Evolutionary conservation across 2,113 vertebrate genomes (phyloP).

Genomic region (Pachypanchax playfairii): DNA sequence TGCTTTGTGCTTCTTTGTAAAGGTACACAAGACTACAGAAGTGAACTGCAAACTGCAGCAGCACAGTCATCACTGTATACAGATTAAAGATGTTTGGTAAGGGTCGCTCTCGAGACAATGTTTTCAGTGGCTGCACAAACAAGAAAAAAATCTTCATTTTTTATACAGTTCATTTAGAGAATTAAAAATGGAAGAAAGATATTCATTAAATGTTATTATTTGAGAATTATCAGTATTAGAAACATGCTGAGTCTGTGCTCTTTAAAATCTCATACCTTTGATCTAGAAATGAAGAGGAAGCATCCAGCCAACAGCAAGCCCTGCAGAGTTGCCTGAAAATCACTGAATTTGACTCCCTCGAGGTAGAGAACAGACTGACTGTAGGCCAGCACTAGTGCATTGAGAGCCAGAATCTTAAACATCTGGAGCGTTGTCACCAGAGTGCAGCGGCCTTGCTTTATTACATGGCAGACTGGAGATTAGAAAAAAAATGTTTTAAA

Average conservation of each 20-base stretch:
- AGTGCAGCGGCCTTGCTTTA: slow-evolving; percentile 97
- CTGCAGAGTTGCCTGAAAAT: slow-evolving; percentile 95
- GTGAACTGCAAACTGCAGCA: slow-evolving; percentile 94
- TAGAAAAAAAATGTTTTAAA: slow-evolving; percentile 10
- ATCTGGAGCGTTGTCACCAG: slow-evolving; percentile 96
- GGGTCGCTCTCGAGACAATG: slow-evolving; percentile 90
- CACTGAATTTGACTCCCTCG: slow-evolving; percentile 97
- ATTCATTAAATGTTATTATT: background rate
- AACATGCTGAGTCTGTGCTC: background rate
- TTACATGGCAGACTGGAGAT: slow-evolving; percentile 91
- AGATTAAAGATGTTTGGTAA: slow-evolving; percentile 98
- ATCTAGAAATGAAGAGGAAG: slow-evolving; percentile 98
- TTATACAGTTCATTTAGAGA: background rate
- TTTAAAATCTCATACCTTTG: slow-evolving; percentile 85
- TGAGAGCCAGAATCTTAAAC: slow-evolving; percentile 97
- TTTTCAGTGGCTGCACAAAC: slow-evolving; percentile 88
- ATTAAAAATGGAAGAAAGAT: background rate
- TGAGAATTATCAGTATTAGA: background rate
- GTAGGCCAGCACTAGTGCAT: slow-evolving; percentile 94
- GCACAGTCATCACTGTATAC: slow-evolving; percentile 93
- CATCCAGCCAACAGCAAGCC: slow-evolving; percentile 94
- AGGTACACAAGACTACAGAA: slow-evolving; percentile 92
- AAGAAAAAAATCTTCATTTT: background rate
- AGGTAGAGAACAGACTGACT: slow-evolving; percentile 98
- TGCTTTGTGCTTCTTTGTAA: slow-evolving; percentile 87